Percentiles rank a stretch among this genome's conserved stretches.
phyloP scores from a whole-genome alignment of 2,113 vertebrate genomes.

The Aix galericulata region DNA sequence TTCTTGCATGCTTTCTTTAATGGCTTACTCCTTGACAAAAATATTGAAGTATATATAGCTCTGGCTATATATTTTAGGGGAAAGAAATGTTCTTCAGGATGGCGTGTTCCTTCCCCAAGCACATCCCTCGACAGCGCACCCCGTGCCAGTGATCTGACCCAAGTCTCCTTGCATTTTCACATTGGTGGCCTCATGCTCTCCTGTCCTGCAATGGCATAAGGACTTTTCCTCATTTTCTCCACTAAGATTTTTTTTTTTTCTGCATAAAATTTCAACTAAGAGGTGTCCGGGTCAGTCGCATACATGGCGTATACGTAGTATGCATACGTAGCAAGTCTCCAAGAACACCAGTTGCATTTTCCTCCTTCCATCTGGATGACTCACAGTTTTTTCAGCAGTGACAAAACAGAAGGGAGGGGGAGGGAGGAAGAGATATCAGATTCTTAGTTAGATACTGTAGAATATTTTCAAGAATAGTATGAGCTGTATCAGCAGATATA shows the following conservation, averaged over 20 bases:
- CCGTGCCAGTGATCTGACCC: accelerated
- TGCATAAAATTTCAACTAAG: neutral
- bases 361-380: neutral
- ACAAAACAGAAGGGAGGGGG: neutral
- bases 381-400: neutral
- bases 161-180: neutral
- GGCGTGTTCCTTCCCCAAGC: neutral
- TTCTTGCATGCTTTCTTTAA: neutral
- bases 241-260: neutral
- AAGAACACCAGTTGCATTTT: neutral
- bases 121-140: neutral
- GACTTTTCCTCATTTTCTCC: neutral
- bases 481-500: neutral
- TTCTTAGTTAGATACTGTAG: neutral
- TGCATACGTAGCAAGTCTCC: neutral
- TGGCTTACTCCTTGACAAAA: neutral
- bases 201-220: neutral
- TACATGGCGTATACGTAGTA: neutral
- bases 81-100: neutral
- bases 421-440: neutral
- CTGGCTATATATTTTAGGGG: neutral
- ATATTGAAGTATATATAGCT: neutral
- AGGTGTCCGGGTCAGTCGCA: neutral
- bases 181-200: neutral
- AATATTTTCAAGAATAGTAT: neutral